A percentile compares a stretch with the other conserved stretches of the same genome.
Conservation (phyloP, 2,888 invertebrate species). For the Himalopsyche anomala region DNA sequence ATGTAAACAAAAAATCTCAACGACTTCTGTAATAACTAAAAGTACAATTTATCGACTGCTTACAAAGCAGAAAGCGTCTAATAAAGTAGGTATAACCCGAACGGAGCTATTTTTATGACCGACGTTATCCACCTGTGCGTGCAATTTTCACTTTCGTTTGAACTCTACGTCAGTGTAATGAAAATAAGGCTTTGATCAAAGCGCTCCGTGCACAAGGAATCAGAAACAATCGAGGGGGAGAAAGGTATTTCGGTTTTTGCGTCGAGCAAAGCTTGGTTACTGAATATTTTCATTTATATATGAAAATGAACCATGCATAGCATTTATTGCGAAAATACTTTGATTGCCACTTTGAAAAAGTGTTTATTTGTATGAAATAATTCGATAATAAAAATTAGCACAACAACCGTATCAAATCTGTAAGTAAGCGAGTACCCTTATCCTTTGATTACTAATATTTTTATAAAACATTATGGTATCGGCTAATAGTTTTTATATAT, state of each 20-base stretch:
- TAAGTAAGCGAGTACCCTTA: too few species aligned
- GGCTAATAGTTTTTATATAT: too few species aligned
- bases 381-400: too few species aligned
- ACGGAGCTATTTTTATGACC: constrained; percentile 37
- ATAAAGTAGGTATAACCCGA: constrained; percentile 32
- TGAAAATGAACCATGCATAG: neutral
- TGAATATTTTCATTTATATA: constrained; percentile 8
- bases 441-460: too few species aligned
- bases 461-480: too few species aligned
- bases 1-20: neutral
- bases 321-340: neutral
- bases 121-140: constrained; percentile 30
- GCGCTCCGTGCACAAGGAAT: constrained; percentile 43
- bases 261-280: neutral
- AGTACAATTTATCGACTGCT: constrained; percentile 37
- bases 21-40: constrained; percentile 1
- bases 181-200: constrained; percentile 54
- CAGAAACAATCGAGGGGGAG: constrained; percentile 45
- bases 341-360: neutral
- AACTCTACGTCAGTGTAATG: constrained; percentile 46
- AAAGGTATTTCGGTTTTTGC: constrained; percentile 35
- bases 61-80: constrained; percentile 11
- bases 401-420: too few species aligned
- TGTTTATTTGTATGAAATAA: too few species aligned
- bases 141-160: constrained; percentile 57